These are phyloP conservation scores for Psittacula cyanocephala DNA, from an alignment of 2,113 vertebrate genomes.

Conservation along the genomic window DNA sequence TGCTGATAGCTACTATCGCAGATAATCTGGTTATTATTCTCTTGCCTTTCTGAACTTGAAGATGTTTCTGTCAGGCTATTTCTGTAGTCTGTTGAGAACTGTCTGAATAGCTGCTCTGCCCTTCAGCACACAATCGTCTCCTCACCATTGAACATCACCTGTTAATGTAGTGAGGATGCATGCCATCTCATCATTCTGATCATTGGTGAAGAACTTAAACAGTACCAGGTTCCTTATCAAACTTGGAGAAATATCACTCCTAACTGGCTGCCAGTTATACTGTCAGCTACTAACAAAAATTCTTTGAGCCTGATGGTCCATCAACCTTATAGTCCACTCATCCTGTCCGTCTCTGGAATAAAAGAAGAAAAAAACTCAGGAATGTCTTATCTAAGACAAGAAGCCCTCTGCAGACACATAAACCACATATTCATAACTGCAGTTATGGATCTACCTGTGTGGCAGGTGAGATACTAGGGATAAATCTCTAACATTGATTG, in stretches of 20 bases:
- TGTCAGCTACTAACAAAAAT: neutral
- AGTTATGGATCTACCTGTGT: neutral
- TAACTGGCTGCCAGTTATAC: neutral
- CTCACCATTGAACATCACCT: neutral
- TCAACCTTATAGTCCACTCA: neutral
- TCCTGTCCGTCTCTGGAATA: neutral
- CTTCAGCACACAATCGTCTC: neutral
- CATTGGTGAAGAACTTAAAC: neutral
- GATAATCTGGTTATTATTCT: neutral
- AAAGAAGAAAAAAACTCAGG: neutral
- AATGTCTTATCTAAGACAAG: neutral
- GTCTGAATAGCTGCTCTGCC: neutral
- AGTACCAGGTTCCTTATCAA: neutral
- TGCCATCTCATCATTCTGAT: neutral
- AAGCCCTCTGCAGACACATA: neutral
- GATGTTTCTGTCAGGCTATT: neutral
- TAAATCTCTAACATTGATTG: neutral
- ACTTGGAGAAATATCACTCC: neutral
- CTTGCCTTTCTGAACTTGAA: neutral
- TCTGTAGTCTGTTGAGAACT: neutral
- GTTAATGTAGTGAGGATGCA: neutral
- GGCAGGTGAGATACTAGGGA: neutral
- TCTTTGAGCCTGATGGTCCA: neutral
- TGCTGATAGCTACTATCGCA: neutral
- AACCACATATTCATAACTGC: neutral